Base-by-base conservation (phyloP, 2,797 vertebrate species). In the Myotis myotis region DNA sequence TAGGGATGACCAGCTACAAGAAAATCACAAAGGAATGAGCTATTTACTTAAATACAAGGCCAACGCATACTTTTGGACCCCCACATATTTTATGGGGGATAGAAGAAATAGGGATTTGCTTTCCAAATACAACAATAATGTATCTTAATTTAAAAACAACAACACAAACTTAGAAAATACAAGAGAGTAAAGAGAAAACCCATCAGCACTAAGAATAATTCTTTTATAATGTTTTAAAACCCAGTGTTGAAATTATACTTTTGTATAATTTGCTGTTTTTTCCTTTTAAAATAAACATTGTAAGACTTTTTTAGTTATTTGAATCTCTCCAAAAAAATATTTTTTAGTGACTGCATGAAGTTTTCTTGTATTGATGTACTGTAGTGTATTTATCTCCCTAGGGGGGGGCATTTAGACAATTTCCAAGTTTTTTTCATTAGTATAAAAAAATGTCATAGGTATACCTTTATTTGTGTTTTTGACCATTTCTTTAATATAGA, bases 401-500 rank as follows among this genome's bases (percentile, higher is more conserved):
- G 41, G 57, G 38, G 38, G 57, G 70, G 20, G 5, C 72, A 88
- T 76, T 49, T 84, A 87, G 15, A 36, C 19, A 74, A 78, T 68
- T 93, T 89, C 23, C 22, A 53, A 0, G n/a, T 84, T 95, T 11
- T 95, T 95, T 86, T 57, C 30, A n/a, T 30, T 81, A 10, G 19
- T 55, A 10, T 66, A 79, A 89, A 83, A 83, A 87, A 95, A 85
- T 79, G 22, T 22, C 75, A 47, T 70, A 76, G 79, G 17, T 91
- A 22, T 55, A 33, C 13, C 7, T 95, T 81, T 83, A 80, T 80
- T 22, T 96, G 38, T 91, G 16, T 76, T 93, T 95, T 70, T 84
- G 1, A 38, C 60, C 19, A 17, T 88, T 92, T 94, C 19, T n/a
- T 92, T 62, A 66, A 75, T 20, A 25, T 95, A 79, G 23, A 22